These are phyloP conservation scores for Neosilurus hyrtlii DNA, from an alignment of 2,797 vertebrate species.

Conservation along the genomic window DNA sequence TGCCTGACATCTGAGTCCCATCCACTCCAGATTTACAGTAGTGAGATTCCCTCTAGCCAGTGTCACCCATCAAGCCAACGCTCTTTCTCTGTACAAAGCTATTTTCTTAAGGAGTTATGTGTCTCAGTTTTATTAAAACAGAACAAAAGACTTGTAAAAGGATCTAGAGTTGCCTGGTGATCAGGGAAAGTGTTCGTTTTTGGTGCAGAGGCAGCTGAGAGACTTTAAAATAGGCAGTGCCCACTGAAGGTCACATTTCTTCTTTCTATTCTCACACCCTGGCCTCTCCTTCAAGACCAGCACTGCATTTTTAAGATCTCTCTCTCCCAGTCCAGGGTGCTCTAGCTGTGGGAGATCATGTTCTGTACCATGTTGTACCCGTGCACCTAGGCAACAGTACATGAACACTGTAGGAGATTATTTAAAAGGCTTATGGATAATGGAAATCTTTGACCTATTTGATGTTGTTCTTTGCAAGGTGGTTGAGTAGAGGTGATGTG, in stretches of 20 bases:
- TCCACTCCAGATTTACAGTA: conserved; percentile 42
- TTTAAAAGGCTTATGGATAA: conserved; percentile 12
- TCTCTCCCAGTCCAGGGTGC: conserved; percentile 7
- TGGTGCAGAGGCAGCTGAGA: conserved; percentile 48
- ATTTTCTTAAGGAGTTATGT: neutral
- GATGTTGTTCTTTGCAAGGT: neutral
- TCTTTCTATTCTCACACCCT: conserved; percentile 66
- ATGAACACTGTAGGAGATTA: conserved; percentile 31
- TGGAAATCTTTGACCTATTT: neutral
- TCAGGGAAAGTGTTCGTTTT: conserved; percentile 4
- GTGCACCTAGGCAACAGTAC: conserved; percentile 21
- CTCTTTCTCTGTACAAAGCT: neutral
- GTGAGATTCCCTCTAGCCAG: conserved; percentile 14
- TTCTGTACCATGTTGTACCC: conserved; percentile 34
- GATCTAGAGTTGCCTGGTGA: neutral
- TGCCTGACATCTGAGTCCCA: conserved; percentile 52
- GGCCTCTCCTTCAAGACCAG: conserved; percentile 51
- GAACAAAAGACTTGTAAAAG: neutral
- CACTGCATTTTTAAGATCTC: conserved; percentile 29
- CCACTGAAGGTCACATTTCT: conserved; percentile 71
- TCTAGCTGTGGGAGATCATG: conserved; percentile 39
- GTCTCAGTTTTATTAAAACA: neutral
- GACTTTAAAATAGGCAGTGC: conserved; percentile 68
- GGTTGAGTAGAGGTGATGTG: neutral
- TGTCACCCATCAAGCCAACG: neutral